Base-by-base conservation (phyloP, 1,140 invertebrate genomes). In the Whitmania pigra region DNA sequence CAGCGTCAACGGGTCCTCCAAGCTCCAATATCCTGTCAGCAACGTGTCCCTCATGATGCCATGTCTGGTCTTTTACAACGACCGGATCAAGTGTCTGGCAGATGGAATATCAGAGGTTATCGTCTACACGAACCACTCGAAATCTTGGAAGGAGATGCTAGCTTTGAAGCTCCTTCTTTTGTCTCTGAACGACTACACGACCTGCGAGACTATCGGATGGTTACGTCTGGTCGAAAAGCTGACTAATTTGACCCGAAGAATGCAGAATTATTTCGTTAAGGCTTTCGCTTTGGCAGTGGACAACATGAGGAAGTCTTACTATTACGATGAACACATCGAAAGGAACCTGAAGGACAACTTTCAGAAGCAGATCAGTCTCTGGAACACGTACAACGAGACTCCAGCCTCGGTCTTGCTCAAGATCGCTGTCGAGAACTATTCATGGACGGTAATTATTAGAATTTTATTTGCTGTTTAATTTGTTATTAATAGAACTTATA, bases 131-230 rank as follows among this genome's bases (percentile, higher is more conserved):
- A 60, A 40, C n/a, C 53, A 70, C 2, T 43, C 43, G 22, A 40
- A 22, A 18, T 49, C 49, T 3, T 73, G 73, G 73, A 71, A 36
- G 20, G 20, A 71, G 57, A 20, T 71, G 54, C 6, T 71, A 22
- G 73, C 54, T 15, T 40, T 53, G 49, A 29, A 53, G 13, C 60
- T 71, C 27, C 54, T 73, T 1, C 53, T 71, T 20, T 40, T 36
- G 40, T 67, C 73, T 13, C 27, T 40, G 18, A 67, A 73, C 31
- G 40, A 66, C 25, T 73, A 71, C 69, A 29, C 67, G 25, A n/a
- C 22, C 49, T 68, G 40, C 29, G 29, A n/a, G 25, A 29, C 54
- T 40, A 2, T 63, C 18, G 73, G 73, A 20, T 63, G 57, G 57
- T 0, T 31, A 25, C 57, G 57, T 1, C 11, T 63, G 57, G 57